These are phyloP conservation scores for Mylabris sibirica DNA, from an alignment of 2,888 invertebrate species.

Conservation along the genomic window DNA sequence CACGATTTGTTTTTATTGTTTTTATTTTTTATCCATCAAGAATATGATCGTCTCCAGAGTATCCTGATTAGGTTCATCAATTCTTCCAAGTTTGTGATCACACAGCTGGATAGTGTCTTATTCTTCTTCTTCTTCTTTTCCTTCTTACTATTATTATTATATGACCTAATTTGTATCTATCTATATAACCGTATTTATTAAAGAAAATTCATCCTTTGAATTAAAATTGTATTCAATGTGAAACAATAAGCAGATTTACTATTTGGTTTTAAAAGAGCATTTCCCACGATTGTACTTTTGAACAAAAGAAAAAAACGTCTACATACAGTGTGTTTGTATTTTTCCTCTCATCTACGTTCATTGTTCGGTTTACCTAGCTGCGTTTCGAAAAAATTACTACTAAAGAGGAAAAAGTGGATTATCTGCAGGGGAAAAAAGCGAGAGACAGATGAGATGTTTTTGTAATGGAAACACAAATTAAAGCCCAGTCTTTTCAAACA, in stretches of 20 bases:
- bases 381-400: not conserved
- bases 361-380: slow-evolving; percentile 2
- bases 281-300: too few relatives aligned
- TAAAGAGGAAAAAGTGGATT: not conserved
- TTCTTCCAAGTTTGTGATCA: slow-evolving; percentile 2
- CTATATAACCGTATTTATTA: not conserved
- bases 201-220: too few relatives aligned
- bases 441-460: not conserved
- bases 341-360: slow-evolving; percentile 3
- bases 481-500: not conserved
- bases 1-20: not conserved
- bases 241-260: not conserved
- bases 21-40: not conserved
- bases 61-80: not conserved
- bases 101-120: not conserved
- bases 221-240: not conserved
- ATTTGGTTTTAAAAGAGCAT: not conserved
- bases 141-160: slow-evolving; percentile 2
- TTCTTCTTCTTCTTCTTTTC: too few relatives aligned
- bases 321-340: not conserved
- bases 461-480: not conserved
- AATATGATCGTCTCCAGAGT: not conserved
- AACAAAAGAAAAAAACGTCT: too few relatives aligned
- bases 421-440: slow-evolving; percentile 8
- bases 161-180: slow-evolving; percentile 13